A percentile compares a stretch with the other conserved stretches of the same genome.
Conservation (phyloP, 2,888 invertebrate species). For the Cheilosia pagana region DNA sequence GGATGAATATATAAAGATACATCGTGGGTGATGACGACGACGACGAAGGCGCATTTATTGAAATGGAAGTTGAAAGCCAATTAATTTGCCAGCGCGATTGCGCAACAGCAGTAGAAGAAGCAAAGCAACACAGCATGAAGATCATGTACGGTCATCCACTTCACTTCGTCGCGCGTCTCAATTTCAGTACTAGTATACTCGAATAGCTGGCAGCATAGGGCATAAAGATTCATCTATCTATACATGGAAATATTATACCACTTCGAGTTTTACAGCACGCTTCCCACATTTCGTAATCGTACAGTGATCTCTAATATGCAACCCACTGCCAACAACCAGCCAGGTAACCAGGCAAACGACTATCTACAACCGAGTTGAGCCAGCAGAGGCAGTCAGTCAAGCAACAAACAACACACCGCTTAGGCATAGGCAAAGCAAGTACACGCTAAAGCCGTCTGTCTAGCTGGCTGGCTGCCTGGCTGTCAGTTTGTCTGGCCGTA, state of each 20-base stretch:
- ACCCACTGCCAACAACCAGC: conserved; percentile 66
- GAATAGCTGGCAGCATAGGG: conserved; percentile 5
- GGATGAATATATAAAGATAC: conserved; percentile 32
- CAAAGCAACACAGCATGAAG: conserved; percentile 51
- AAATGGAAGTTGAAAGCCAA: conserved; percentile 60
- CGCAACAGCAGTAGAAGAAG: conserved; percentile 45
- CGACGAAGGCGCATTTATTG: conserved; percentile 47
- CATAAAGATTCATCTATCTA: conserved; percentile 47
- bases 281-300: conserved; percentile 73
- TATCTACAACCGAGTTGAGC: conserved; percentile 24
- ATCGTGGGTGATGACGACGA: conserved; percentile 61
- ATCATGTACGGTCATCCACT: conserved; percentile 65
- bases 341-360: conserved; percentile 54
- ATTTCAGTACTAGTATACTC: conserved; percentile 24
- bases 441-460: conserved; percentile 10
- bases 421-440: conserved; percentile 29
- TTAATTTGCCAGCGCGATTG: conserved; percentile 62
- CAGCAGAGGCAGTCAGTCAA: conserved; percentile 39
- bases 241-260: conserved; percentile 32
- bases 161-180: conserved; percentile 28
- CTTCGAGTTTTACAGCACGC: conserved; percentile 38
- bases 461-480: conserved; percentile 38
- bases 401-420: conserved; percentile 33
- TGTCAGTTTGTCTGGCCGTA: conserved; percentile 47
- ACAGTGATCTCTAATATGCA: conserved; percentile 69